phyloP scores from a whole-genome alignment of 2,888 invertebrate species.

The Meiosimyza decipiens region DNA sequence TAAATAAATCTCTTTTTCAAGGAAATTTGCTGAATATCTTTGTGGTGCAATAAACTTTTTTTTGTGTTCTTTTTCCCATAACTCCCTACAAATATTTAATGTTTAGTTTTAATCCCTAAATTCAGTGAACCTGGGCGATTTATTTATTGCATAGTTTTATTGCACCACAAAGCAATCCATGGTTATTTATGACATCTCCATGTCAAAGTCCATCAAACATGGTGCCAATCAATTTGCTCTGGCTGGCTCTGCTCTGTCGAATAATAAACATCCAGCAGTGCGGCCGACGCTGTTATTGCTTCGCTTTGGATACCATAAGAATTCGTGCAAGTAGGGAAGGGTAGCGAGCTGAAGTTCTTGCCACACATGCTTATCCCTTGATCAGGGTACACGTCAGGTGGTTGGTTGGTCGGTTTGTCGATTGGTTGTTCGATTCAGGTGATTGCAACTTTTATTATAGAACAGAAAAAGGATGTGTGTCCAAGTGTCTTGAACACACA shows the following conservation, averaged over 20 bases:
- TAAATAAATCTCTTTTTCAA: too few species aligned
- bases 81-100: too few species aligned
- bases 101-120: slow-evolving; percentile 11
- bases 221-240: slow-evolving; percentile 29
- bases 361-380: neutral
- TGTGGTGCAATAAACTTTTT: too few species aligned
- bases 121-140: slow-evolving; percentile 27
- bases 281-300: neutral
- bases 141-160: slow-evolving; percentile 24
- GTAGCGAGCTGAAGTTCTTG: neutral
- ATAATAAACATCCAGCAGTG: slow-evolving; percentile 34
- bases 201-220: slow-evolving; percentile 64
- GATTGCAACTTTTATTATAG: too few species aligned
- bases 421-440: too few species aligned
- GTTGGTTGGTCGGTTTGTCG: neutral
- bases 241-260: slow-evolving; percentile 9
- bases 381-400: neutral
- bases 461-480: too few species aligned
- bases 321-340: too few species aligned
- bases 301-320: too few species aligned
- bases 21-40: too few species aligned
- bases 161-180: neutral
- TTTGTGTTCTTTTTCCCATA: too few species aligned
- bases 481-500: too few species aligned
- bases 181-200: slow-evolving; percentile 61